phyloP scores from a whole-genome alignment of 2,113 vertebrate genomes.

The Hoplias malabaricus region DNA sequence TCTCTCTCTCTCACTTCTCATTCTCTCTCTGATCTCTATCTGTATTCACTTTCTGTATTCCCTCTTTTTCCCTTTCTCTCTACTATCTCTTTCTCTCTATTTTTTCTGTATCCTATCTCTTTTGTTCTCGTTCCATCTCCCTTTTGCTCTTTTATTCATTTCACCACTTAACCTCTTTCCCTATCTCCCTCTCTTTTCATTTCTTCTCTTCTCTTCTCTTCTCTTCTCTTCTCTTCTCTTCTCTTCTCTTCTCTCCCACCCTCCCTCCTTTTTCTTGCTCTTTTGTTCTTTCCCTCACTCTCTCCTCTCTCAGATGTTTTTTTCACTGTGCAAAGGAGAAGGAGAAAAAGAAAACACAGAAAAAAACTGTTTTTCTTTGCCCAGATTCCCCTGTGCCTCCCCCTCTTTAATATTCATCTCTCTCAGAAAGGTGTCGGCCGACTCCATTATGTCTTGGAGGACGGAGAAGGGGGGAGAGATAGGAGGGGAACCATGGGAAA shows the following conservation, averaged over 20 bases:
- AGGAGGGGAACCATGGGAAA: conserved; percentile 69
- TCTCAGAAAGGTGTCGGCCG: conserved; percentile 59
- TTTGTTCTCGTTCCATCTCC: conserved; percentile 23
- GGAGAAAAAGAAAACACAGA: too few relatives aligned
- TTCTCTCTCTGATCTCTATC: conserved; percentile 46
- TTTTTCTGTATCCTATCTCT: conserved; percentile 23
- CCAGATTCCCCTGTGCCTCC: conserved; percentile 46
- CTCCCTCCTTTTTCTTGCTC: conserved; percentile 2
- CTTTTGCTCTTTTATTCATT: background rate
- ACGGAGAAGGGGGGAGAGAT: conserved; percentile 60
- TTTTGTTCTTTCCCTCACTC: background rate
- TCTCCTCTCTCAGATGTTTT: conserved; percentile 33
- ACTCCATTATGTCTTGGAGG: conserved; percentile 62
- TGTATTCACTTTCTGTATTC: too few relatives aligned
- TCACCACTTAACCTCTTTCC: conserved; percentile 23
- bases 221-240: conserved; percentile 20
- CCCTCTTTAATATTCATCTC: conserved; percentile 68
- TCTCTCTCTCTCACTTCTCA: conserved; percentile 57
- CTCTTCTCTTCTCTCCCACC: conserved; percentile 16
- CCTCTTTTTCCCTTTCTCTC: conserved; percentile 47
- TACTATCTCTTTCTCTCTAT: background rate
- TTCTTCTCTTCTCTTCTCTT: background rate
- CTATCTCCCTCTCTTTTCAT: conserved; percentile 49
- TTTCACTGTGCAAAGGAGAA: conserved; percentile 54
- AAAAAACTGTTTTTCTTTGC: conserved; percentile 49